Evolutionary conservation across 2,797 vertebrate genomes (phyloP).

Genomic region (Mormyrops attenuatus): DNA sequence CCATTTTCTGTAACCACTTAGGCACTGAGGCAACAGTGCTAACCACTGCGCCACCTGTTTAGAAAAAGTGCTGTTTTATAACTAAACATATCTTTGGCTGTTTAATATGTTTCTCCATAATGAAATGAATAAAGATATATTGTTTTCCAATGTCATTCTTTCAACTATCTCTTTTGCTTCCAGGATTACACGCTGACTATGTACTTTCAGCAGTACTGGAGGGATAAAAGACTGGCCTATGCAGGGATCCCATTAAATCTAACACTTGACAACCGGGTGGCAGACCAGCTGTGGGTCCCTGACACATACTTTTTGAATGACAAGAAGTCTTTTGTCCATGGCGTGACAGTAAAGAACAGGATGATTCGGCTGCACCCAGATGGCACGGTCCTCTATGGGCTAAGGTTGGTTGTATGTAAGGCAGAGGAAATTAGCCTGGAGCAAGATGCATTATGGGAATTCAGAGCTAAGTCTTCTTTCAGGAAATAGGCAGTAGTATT

Average conservation of each 20-base stretch:
- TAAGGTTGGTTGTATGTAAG: not conserved
- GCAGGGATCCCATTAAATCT: not conserved
- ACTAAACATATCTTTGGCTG: not conserved
- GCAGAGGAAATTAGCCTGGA: not conserved
- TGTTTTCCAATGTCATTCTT: not conserved
- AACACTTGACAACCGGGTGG: not conserved
- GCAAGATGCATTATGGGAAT: not conserved
- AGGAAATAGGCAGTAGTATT: not conserved
- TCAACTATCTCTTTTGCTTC: not conserved
- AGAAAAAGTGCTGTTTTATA: not conserved
- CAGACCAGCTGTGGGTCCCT: constrained; percentile 52
- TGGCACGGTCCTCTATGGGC: not conserved
- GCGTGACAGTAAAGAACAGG: not conserved
- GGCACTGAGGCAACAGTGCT: not conserved
- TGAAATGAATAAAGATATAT: not conserved
- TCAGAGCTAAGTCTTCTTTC: not conserved
- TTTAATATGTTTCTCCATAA: not conserved
- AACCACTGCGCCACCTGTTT: not conserved
- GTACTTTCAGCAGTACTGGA: constrained; percentile 86
- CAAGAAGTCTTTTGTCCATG: not conserved
- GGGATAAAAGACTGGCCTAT: not conserved
- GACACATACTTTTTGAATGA: constrained; percentile 75
- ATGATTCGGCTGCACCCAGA: not conserved
- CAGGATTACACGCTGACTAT: constrained; percentile 94
- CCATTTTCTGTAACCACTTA: not conserved